A percentile compares a stretch with the other conserved stretches of the same genome.
These are phyloP conservation scores for Eupithecia tripunctaria DNA, from an alignment of 2,888 invertebrate species.

Conservation along the genomic window DNA sequence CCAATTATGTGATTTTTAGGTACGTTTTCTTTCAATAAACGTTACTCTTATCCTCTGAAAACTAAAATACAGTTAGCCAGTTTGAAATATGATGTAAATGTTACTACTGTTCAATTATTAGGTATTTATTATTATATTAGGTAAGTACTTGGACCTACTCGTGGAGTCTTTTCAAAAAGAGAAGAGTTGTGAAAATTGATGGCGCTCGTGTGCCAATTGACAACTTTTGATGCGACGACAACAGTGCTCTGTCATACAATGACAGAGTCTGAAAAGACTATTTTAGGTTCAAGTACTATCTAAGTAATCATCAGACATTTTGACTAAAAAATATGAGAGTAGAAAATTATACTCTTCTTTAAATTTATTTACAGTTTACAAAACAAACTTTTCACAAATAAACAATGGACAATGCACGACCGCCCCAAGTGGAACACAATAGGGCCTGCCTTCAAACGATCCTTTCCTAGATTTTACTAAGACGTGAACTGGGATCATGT, in stretches of 20 bases:
- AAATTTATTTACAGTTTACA: not conserved
- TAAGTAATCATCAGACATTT: no score
- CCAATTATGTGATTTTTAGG: no score
- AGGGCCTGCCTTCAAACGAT: constrained; percentile 61
- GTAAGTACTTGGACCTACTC: no score
- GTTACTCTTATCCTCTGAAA: not conserved
- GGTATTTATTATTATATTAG: not conserved
- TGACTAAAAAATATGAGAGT: no score
- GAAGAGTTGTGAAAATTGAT: no score
- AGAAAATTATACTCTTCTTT: not conserved
- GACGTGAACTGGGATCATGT: constrained; percentile 16
- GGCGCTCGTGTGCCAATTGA: no score
- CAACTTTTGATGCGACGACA: no score
- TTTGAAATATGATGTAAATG: not conserved
- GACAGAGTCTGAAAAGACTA: no score
- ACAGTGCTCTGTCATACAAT: no score
- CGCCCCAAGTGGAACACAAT: constrained; percentile 58
- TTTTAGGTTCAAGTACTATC: no score
- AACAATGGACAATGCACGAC: constrained; percentile 77
- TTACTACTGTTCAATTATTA: not conserved
- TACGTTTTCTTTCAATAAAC: no score
- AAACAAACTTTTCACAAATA: constrained; percentile 45
- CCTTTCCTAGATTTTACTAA: constrained; percentile 54
- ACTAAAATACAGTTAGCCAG: not conserved
- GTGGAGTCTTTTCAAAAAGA: no score